Evolutionary conservation across 2,113 vertebrate species (phyloP).

Genomic region (Gopherus evgoodei): DNA sequence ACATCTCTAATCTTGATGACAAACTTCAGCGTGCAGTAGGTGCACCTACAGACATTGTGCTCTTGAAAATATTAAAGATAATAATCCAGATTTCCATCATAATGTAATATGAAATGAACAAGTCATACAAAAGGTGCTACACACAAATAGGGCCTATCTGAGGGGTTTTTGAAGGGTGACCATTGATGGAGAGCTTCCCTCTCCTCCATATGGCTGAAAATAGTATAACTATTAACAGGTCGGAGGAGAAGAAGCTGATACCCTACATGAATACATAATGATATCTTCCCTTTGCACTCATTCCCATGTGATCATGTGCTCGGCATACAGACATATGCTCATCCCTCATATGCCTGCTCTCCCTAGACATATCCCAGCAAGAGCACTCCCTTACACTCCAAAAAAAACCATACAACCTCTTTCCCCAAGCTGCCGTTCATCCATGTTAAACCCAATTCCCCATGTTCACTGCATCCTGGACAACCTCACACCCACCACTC

Average conservation of each 20-base stretch:
- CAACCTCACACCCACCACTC: background rate
- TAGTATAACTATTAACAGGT: background rate
- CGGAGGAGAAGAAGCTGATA: background rate
- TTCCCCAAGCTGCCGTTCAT: background rate
- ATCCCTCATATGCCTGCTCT: background rate
- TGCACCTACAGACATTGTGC: slow-evolving; percentile 54
- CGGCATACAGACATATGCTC: background rate
- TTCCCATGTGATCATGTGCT: background rate
- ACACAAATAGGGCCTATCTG: background rate
- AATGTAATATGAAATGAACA: slow-evolving; percentile 61
- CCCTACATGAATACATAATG: background rate
- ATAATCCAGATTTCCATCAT: slow-evolving; percentile 62
- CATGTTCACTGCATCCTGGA: background rate
- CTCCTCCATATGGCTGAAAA: background rate
- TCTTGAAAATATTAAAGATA: slow-evolving; percentile 72
- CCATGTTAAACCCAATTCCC: background rate
- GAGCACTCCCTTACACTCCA: rapidly evolving
- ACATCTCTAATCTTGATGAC: slow-evolving; percentile 49
- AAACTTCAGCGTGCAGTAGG: slow-evolving; percentile 41
- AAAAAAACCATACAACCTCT: rapidly evolving
- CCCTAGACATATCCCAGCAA: background rate
- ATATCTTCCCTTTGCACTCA: background rate
- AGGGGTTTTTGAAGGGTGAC: slow-evolving; percentile 55
- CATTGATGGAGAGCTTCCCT: background rate
- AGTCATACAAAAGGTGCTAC: slow-evolving; percentile 42